Conservation (phyloP, 2,888 invertebrate genomes). For the Drosophila suboccidentalis region DNA sequence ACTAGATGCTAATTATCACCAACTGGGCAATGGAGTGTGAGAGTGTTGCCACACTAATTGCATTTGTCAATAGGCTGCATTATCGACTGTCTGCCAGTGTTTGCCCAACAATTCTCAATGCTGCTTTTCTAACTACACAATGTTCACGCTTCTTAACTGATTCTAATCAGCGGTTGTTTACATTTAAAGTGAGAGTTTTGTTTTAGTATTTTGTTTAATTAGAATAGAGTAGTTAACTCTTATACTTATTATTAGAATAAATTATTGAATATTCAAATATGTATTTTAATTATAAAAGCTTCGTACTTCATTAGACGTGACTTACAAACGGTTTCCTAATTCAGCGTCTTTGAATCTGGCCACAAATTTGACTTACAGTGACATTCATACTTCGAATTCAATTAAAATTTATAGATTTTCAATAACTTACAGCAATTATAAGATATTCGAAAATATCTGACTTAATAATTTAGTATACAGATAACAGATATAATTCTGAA, state of each 20-base stretch:
- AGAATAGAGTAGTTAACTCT: neutral
- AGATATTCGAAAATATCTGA: too few species aligned
- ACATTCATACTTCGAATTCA: neutral
- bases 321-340: too few species aligned
- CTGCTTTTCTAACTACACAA: constrained; percentile 17
- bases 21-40: constrained; percentile 39
- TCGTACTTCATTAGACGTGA: too few species aligned
- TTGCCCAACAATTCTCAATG: constrained; percentile 17
- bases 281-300: too few species aligned
- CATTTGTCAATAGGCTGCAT: constrained; percentile 63
- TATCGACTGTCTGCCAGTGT: constrained; percentile 23
- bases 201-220: neutral
- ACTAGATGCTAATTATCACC: constrained; percentile 64
- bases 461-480: too few species aligned
- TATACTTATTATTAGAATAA: neutral
- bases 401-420: neutral
- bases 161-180: constrained; percentile 50
- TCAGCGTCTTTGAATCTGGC: too few species aligned
- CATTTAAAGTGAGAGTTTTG: constrained; percentile 13
- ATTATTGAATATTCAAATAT: neutral
- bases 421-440: neutral
- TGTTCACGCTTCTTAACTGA: constrained; percentile 38
- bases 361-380: neutral
- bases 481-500: too few species aligned
- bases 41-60: constrained; percentile 64